Base-by-base conservation (phyloP, 1,140 invertebrate species). In the Charaxes varanes region DNA sequence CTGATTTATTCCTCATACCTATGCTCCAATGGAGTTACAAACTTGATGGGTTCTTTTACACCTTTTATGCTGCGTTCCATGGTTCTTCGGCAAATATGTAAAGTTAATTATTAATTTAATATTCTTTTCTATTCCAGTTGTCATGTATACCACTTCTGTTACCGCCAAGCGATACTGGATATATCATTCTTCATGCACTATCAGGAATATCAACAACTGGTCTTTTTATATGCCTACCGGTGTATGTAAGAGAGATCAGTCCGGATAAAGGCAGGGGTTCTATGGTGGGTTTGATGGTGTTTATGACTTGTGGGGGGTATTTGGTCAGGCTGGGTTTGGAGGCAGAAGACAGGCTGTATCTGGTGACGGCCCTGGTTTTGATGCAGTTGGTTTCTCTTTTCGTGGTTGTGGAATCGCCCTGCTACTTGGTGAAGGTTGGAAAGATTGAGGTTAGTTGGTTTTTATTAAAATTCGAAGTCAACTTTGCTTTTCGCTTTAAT, bases 211-310 rank as follows among this genome's bases (percentile, higher is more conserved):
- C 67, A 4, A 55, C 64, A 5, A 66, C 62, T 0, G 74, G 70
- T 0, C 49, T 79, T 0, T 74, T 64, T 33, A 66, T 61, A 0
- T 50, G 64, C 4, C 27, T 76, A 2, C 74, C 71, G 6, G 54
- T 64, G 2, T 79, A 79, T 33, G 35, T 79, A 0, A 17, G 58
- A 22, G 74, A 79, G 33, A 67, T 69, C 7, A 53, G 54, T 10
- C 33, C 59, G 0, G 36, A 35, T 5, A 11, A 43, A 3, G 13
- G 52, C 21, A 13, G 60, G 37, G 53, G 57, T 6, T 4, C 41
- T 34, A 13, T 48, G 34, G 7, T 71, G 3, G 21, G 49, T 0
- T 15, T 77, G 8, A 58, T 63, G 33, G 41, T 55, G 23, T 16
- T 49, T 3, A 67, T 76, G 68, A 70, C 58, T 1, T 49, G 63